These are phyloP conservation scores for Amorpha juglandis DNA, from an alignment of 2,888 invertebrate genomes.

Conservation along the genomic window DNA sequence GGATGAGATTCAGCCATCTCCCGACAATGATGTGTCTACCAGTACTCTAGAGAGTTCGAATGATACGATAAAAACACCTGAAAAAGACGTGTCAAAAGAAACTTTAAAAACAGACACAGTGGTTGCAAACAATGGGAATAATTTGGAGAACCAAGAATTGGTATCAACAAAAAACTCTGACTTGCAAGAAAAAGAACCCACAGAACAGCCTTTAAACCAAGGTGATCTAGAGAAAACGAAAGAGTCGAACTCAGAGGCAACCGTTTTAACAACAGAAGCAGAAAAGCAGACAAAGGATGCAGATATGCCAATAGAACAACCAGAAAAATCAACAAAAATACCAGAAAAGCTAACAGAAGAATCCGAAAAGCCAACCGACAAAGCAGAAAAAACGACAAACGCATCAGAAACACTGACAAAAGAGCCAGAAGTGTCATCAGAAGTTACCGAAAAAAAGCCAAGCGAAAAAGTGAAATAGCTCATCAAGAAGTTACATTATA, in stretches of 20 bases:
- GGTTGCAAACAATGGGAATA: conserved; percentile 50
- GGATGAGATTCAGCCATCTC: conserved; percentile 38
- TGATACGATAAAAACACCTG: conserved; percentile 52
- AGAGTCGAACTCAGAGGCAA: neutral
- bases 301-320: conserved; percentile 12
- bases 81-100: conserved; percentile 59
- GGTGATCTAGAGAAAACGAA: neutral
- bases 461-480: conserved; percentile 21
- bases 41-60: conserved; percentile 50
- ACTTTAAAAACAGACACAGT: conserved; percentile 58
- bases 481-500: neutral
- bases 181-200: neutral
- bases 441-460: conserved; percentile 24
- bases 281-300: neutral
- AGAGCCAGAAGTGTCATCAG: conserved; percentile 23
- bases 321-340: conserved; percentile 16
- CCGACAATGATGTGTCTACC: conserved; percentile 48
- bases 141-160: conserved; percentile 27
- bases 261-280: neutral
- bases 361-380: neutral
- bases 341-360: neutral
- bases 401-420: conserved; percentile 25
- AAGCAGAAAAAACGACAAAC: neutral
- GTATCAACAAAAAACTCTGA: neutral
- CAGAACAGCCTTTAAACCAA: neutral